These are phyloP conservation scores for Odontesthes bonariensis DNA, from an alignment of 2,113 vertebrate genomes.

Conservation along the genomic window DNA sequence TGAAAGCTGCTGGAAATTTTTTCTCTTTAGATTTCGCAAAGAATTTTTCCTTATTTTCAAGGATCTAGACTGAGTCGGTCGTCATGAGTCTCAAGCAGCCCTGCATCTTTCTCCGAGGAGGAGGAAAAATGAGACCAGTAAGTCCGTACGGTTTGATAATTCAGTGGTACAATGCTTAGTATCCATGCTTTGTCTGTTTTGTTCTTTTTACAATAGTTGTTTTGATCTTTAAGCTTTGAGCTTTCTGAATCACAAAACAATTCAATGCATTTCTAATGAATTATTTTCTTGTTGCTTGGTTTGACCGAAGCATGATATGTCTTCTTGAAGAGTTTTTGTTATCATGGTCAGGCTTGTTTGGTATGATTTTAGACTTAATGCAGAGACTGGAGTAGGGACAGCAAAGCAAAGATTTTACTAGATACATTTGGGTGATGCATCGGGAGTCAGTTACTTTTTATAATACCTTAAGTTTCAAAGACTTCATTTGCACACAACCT, in stretches of 20 bases:
- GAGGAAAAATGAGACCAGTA: constrained; percentile 83
- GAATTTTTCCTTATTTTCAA: neutral
- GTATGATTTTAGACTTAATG: neutral
- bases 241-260: neutral
- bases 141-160: constrained; percentile 45
- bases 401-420: neutral
- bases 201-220: neutral
- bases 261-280: neutral
- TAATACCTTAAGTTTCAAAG: neutral
- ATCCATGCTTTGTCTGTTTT: neutral
- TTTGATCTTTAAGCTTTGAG: neutral
- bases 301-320: too few relatives aligned
- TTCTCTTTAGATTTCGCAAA: constrained; percentile 2
- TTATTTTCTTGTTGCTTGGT: neutral
- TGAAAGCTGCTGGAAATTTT: neutral
- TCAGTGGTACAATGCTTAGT: neutral
- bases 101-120: constrained; percentile 89
- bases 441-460: neutral
- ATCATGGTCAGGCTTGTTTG: neutral
- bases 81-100: constrained; percentile 85
- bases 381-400: neutral
- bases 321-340: neutral
- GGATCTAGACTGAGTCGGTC: constrained; percentile 15
- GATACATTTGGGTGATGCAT: too few relatives aligned
- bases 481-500: too few relatives aligned